phyloP scores from a whole-genome alignment of 92 coral and sea anemone genomes.

The Heteractis magnifica region DNA sequence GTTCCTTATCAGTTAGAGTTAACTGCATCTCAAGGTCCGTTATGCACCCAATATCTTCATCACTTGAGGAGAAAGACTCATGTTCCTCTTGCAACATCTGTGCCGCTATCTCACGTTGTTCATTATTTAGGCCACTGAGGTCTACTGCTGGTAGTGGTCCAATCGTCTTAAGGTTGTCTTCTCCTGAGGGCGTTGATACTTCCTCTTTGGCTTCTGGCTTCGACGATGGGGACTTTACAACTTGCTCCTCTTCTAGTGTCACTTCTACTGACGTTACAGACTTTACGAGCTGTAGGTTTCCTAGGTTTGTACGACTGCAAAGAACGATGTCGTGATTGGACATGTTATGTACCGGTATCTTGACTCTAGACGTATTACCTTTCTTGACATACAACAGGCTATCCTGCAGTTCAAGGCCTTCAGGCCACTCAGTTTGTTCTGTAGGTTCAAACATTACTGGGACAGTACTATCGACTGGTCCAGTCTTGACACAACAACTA shows the following conservation, averaged over 20 bases:
- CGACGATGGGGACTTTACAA: no score
- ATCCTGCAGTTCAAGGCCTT: background rate
- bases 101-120: no score
- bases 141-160: no score
- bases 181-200: no score
- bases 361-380: background rate
- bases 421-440: slow-evolving; percentile 10
- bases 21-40: no score
- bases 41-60: no score
- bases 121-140: no score
- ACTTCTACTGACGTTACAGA: background rate
- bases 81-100: no score
- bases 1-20: no score
- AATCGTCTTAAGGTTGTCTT: no score
- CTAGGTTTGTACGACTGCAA: background rate
- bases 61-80: no score
- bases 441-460: slow-evolving; percentile 5
- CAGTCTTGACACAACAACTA: slow-evolving; percentile 1
- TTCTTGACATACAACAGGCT: background rate
- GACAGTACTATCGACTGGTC: background rate
- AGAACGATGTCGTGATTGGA: slow-evolving; percentile 2
- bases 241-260: background rate
- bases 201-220: no score
- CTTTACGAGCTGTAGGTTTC: background rate
- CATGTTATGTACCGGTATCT: background rate